Percentiles rank a stretch among this genome's conserved stretches.
Conservation (phyloP, 2,888 invertebrate species). For the Prenolepis imparis region DNA sequence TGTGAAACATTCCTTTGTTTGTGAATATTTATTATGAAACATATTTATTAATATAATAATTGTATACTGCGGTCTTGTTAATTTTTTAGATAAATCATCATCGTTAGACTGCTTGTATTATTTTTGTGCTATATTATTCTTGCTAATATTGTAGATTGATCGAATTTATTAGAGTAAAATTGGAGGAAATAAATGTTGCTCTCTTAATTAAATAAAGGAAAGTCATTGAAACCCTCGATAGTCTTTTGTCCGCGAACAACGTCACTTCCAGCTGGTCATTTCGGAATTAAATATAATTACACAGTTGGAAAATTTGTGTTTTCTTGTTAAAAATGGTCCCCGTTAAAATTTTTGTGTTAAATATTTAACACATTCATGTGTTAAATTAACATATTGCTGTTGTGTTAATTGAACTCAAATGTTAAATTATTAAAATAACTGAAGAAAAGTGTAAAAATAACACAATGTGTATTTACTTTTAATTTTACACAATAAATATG, state of each 20-base stretch:
- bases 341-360: too few species aligned
- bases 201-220: slow-evolving; percentile 11
- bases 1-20: background rate
- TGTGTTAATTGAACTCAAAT: too few species aligned
- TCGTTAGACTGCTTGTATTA: background rate
- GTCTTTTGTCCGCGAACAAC: slow-evolving; percentile 7
- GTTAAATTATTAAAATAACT: too few species aligned
- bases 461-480: too few species aligned
- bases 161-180: slow-evolving; percentile 19
- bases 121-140: slow-evolving; percentile 1
- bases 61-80: background rate
- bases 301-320: too few species aligned
- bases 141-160: background rate
- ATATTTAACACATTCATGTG: too few species aligned
- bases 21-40: background rate
- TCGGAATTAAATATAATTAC: background rate
- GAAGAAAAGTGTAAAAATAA: too few species aligned
- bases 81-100: background rate
- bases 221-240: background rate
- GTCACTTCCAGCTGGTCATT: slow-evolving; percentile 28
- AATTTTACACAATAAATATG: too few species aligned
- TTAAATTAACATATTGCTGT: too few species aligned
- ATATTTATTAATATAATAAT: background rate
- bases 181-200: background rate
- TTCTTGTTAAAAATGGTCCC: too few species aligned